phyloP scores from a whole-genome alignment of 2,888 invertebrate species.

The Eulithis testata region DNA sequence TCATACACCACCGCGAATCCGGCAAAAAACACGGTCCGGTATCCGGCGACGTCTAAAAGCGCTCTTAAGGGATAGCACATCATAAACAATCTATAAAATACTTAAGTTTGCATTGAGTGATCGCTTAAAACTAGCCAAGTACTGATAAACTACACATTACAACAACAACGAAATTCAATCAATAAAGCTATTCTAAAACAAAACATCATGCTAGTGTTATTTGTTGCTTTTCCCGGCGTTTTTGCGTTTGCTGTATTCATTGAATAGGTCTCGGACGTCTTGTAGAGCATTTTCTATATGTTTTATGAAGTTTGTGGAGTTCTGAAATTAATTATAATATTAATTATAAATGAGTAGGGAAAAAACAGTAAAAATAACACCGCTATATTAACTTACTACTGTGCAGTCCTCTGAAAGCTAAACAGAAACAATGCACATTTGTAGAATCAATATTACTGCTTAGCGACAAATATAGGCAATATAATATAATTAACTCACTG shows the following conservation, averaged over 20 bases:
- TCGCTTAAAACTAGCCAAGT: slow-evolving; percentile 44
- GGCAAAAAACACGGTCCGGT: too few relatives aligned
- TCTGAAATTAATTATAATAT: slow-evolving; percentile 77
- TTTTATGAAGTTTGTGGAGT: slow-evolving; percentile 91
- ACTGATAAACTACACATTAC: slow-evolving; percentile 50
- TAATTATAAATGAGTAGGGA: not conserved
- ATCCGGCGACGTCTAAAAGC: too few relatives aligned
- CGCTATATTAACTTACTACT: slow-evolving; percentile 39
- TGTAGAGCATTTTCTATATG: slow-evolving; percentile 89
- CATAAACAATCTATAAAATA: slow-evolving; percentile 42
- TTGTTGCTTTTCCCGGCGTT: slow-evolving; percentile 59
- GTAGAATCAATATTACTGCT: not conserved
- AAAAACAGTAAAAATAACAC: too few relatives aligned
- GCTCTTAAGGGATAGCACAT: slow-evolving; percentile 3
- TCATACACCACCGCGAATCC: too few relatives aligned
- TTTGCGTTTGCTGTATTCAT: slow-evolving; percentile 81
- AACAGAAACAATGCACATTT: slow-evolving; percentile 35
- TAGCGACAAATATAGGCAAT: too few relatives aligned
- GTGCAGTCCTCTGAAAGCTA: slow-evolving; percentile 43
- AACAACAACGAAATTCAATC: slow-evolving; percentile 49
- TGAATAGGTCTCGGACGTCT: slow-evolving; percentile 89
- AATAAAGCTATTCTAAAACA: slow-evolving; percentile 45
- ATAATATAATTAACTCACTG: too few relatives aligned
- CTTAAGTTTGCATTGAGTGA: slow-evolving; percentile 51
- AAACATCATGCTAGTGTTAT: slow-evolving; percentile 45